These are phyloP conservation scores for Cotesia chilonis DNA, from an alignment of 1,140 invertebrate species.

Conservation along the genomic window DNA sequence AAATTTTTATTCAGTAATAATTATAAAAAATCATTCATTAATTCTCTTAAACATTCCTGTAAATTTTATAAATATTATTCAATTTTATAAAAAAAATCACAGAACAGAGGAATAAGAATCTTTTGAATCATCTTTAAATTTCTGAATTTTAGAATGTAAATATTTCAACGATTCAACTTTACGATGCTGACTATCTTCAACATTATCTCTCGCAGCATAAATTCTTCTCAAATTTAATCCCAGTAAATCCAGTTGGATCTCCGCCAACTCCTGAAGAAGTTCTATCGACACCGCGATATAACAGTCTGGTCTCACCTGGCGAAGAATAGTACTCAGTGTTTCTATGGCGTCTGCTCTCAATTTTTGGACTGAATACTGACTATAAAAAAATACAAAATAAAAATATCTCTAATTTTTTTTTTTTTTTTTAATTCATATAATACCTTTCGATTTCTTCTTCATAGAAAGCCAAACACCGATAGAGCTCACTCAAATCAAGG, in stretches of 20 bases:
- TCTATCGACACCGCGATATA: conserved; percentile 57
- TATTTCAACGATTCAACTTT: conserved; percentile 41
- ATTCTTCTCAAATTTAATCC: conserved; percentile 64
- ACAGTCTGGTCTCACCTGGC: conserved; percentile 58
- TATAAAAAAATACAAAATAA: conserved; percentile 33
- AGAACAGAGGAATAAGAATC: too few species aligned
- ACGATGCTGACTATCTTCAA: conserved; percentile 27
- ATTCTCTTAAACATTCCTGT: too few species aligned
- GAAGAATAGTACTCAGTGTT: conserved; percentile 62
- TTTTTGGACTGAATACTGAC: conserved; percentile 77
- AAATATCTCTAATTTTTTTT: background rate
- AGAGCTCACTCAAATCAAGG: conserved; percentile 75
- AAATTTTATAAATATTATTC: too few species aligned
- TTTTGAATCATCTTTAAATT: conserved; percentile 30
- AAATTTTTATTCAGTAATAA: too few species aligned
- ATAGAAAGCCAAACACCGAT: conserved; percentile 75
- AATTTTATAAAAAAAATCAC: too few species aligned
- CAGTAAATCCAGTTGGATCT: conserved; percentile 70
- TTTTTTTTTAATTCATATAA: too few species aligned
- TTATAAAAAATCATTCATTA: too few species aligned
- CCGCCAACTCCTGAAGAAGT: conserved; percentile 58
- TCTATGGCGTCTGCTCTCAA: conserved; percentile 73
- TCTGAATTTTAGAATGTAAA: conserved; percentile 41
- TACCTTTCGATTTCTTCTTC: conserved; percentile 70
- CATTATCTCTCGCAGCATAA: conserved; percentile 38